Evolutionary conservation across 1,140 invertebrate species (phyloP), one percentile per base, ranked within the genome.

Genomic region (Nebria ingens): DNA sequence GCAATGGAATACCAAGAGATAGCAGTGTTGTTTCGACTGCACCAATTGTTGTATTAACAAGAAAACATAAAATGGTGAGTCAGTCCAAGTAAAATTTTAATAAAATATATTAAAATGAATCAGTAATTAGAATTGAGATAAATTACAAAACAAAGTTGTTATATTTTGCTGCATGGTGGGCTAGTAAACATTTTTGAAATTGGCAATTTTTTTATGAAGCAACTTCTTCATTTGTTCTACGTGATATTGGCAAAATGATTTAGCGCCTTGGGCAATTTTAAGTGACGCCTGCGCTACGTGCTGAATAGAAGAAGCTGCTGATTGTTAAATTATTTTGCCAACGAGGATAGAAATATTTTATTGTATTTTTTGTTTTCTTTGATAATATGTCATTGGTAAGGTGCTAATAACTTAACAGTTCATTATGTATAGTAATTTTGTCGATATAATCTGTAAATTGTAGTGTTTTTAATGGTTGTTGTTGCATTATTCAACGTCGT

Each of bases 1-100:
- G 38, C 72, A 76, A 50, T 73, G 75, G 75, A 76, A 72, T n/a
- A 72, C 69, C 55, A 81, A 81, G 59, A 82, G 80, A 80, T 82
- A 83, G 79, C 80, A 81, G 64, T 79, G 78, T 64, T 81, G 79
- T 66, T 80, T 82, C 60, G 76, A 79, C 66, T 82, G 80, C 64
- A 78, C 77, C 54, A 78, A 74, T 54, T 80, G 78, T 64, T 80
- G 77, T 67, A 74, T 71, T 61, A 71, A 65, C 17, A 45, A 45
- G 15, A 45, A 45, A 45, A 11, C 40, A 45, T 45, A 17, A 45
- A 45, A 12, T 17, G 40, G 40, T 45, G 40, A 45, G 40, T 45
- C 40, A 45, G 40, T 45, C 40, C 40, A 45, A 34, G 17, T 45
- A 45, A 12, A 29, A n/a, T n/a, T n/a, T n/a, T n/a, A n/a, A n/a